A percentile compares a stretch with the other conserved stretches of the same genome.
Evolutionary conservation across 2,797 vertebrate genomes (phyloP).

Genomic region (Cryptoblepharus egeriae): DNA sequence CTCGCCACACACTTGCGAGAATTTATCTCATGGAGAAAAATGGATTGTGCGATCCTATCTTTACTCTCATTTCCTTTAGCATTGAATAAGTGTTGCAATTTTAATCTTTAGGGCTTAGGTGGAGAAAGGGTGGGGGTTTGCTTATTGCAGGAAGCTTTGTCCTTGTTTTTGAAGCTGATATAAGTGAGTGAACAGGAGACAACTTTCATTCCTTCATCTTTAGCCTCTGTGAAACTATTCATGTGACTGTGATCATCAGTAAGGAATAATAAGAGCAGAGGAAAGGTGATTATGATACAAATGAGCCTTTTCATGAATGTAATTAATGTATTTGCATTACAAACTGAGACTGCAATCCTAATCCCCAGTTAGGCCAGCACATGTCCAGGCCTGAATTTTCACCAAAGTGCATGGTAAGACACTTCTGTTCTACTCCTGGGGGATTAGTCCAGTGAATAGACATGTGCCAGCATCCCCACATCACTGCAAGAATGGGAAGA

Average conservation of each 20-base stretch:
- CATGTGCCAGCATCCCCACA: too few relatives aligned
- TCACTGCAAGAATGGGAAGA: too few relatives aligned
- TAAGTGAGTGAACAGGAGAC: neutral
- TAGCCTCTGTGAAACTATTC: neutral
- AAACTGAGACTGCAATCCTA: too few relatives aligned
- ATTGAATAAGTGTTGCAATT: neutral
- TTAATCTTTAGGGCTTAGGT: neutral
- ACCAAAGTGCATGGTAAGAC: too few relatives aligned
- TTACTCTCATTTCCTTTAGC: neutral
- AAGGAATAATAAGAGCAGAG: too few relatives aligned
- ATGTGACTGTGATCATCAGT: neutral
- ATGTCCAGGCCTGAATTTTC: too few relatives aligned
- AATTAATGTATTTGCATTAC: neutral
- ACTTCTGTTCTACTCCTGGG: too few relatives aligned
- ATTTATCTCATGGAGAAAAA: too few relatives aligned
- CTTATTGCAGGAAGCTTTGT: neutral
- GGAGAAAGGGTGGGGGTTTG: neutral
- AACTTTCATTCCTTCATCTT: neutral
- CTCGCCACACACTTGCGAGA: too few relatives aligned
- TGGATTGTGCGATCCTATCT: neutral
- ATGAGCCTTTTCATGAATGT: neutral
- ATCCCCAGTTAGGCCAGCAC: too few relatives aligned
- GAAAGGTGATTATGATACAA: neutral
- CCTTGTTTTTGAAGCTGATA: neutral
- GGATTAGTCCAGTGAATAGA: too few relatives aligned